A percentile compares a stretch with the other conserved stretches of the same genome.
Evolutionary conservation across 1,140 invertebrate species (phyloP).

Genomic region (Pseudomyrmex gracilis): DNA sequence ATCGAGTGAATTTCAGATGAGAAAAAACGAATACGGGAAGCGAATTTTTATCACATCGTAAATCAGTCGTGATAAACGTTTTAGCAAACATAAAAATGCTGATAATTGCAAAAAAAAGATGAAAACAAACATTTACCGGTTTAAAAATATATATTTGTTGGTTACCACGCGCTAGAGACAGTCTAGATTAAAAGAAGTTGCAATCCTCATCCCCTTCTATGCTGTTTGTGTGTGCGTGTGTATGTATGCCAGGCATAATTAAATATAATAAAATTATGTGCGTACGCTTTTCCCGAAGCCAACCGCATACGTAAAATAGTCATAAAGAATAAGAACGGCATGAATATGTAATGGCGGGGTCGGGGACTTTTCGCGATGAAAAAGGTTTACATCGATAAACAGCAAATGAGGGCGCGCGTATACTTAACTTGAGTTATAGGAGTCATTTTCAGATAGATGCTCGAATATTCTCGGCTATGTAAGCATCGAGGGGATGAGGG

Average conservation of each 20-base stretch:
- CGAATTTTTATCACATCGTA: background rate
- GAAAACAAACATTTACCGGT: background rate
- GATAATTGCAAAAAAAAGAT: background rate
- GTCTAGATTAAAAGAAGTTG: conserved; percentile 9
- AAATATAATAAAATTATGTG: conserved; percentile 34
- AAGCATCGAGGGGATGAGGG: conserved; percentile 25
- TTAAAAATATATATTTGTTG: conserved; percentile 1
- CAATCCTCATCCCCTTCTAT: background rate
- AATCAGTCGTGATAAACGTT: background rate
- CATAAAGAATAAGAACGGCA: conserved; percentile 27
- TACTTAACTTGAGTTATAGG: conserved; percentile 71
- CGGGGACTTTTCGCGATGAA: conserved; percentile 26
- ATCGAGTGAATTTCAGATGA: conserved; percentile 5
- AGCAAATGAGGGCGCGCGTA: conserved; percentile 59
- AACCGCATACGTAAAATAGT: conserved; percentile 37
- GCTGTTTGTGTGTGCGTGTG: too few relatives aligned
- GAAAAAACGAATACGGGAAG: background rate
- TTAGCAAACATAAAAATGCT: background rate
- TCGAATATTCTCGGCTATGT: conserved; percentile 52
- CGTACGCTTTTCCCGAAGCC: conserved; percentile 3
- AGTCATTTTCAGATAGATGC: conserved; percentile 70
- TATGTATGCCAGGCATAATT: conserved; percentile 26
- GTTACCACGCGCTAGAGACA: conserved; percentile 21
- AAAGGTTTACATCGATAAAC: conserved; percentile 67
- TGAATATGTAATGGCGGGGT: conserved; percentile 45